Base-by-base conservation (phyloP, 2,797 vertebrate species). In the Channallabes apus region DNA sequence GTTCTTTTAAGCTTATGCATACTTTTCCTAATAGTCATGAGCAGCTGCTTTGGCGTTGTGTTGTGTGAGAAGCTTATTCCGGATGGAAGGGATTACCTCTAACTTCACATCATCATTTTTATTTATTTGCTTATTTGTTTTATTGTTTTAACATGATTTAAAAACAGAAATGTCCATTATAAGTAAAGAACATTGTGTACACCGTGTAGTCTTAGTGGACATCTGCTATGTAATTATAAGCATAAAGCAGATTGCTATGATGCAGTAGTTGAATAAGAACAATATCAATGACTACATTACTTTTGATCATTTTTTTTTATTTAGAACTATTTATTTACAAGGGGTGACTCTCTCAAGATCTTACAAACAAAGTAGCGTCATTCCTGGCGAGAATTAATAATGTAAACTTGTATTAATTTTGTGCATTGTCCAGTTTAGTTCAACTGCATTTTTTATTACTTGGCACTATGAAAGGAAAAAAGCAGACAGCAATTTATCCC, bases 21-120 rank as follows among this genome's bases (percentile, higher is more conserved):
- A 82, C 59, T 82, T 85, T 75, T 86, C 80, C 86, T 81, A 76
- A 82, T 77, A 86, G 80, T 88, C 83, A 86, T 78, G 46, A 87
- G 75, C 85, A 84, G 86, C 88, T 89, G 79, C 68, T 85, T 78
- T 85, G 80, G 80, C 58, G 4, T 84, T 75, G 32, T 67, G 73
- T 86, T 54, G 69, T 86, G 72, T 73, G 80, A 86, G 82, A 86
- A 86, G 38, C 18, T 27, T 84, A 18, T 51, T 77, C 84, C n/a
- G 58, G 79, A 86, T 84, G 24, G 76, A 89, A 87, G 67, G 62
- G 83, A 87, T 88, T 83, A 86, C 58, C 8, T n/a, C 15, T 27
- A 67, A 73, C 84, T 82, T 82, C n/a, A 83, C 32, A 54, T 65
- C 54, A 46, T 20, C 6, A 12, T 15, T 56, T 73, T 41, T 27